A percentile compares a stretch with the other conserved stretches of the same genome.
phyloP scores from a whole-genome alignment of 2,888 invertebrate species.

The Athalia circularis region DNA sequence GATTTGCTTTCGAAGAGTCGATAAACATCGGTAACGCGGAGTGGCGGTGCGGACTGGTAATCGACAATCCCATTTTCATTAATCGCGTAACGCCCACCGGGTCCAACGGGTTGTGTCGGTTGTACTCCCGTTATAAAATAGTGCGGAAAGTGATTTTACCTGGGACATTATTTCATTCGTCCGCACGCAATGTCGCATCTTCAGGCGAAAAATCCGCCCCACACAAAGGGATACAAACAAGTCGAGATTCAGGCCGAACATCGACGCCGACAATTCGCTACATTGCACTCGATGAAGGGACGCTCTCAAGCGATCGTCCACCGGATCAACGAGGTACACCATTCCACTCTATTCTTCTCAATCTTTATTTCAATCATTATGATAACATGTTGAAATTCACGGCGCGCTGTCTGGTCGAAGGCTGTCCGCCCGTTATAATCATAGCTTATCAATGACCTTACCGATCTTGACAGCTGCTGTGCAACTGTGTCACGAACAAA shows the following conservation, averaged over 20 bases:
- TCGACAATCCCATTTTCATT: no score
- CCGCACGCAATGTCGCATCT: conserved; percentile 8
- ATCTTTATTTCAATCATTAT: not conserved
- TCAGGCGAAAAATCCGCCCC: not conserved
- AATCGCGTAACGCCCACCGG: no score
- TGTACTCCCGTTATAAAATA: no score
- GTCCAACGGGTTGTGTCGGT: no score
- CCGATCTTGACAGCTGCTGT: not conserved
- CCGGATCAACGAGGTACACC: not conserved
- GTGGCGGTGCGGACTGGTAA: no score
- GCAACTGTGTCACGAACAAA: conserved; percentile 10
- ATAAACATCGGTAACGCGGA: no score
- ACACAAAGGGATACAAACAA: conserved; percentile 15
- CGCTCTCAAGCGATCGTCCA: not conserved
- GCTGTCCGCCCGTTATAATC: not conserved
- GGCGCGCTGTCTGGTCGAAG: not conserved
- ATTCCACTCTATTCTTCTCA: not conserved
- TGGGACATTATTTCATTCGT: no score
- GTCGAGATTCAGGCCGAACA: conserved; percentile 1
- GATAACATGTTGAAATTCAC: not conserved
- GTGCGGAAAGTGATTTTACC: no score
- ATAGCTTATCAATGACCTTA: conserved; percentile 3
- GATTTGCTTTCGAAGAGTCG: no score
- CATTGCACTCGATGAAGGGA: not conserved
- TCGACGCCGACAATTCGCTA: conserved; percentile 5